Conservation (phyloP, 2,797 vertebrate species). For the Tenualosa thibaudeaui region DNA sequence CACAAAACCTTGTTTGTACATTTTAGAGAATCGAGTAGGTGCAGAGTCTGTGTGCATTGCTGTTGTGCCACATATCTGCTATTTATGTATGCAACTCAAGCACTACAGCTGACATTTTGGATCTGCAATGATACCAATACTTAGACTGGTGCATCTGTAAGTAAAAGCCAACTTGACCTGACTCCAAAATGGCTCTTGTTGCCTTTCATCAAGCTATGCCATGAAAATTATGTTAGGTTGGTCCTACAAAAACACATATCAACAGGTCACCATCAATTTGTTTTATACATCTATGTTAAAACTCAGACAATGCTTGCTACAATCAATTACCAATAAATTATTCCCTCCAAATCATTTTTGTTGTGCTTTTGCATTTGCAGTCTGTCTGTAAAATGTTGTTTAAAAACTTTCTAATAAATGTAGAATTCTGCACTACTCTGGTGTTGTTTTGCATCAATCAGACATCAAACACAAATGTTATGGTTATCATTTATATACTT, state of each 20-base stretch:
- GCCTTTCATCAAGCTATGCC: conserved; percentile 31
- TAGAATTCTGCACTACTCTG: conserved; percentile 69
- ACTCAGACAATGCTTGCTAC: background rate
- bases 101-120: conserved; percentile 48
- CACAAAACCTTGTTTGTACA: conserved; percentile 53
- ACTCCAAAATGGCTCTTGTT: conserved; percentile 50
- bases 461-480: background rate
- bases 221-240: background rate
- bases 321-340: conserved; percentile 28
- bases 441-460: conserved; percentile 29
- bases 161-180: conserved; percentile 19
- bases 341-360: conserved; percentile 56
- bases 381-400: conserved; percentile 61
- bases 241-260: background rate
- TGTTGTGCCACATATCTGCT: conserved; percentile 41
- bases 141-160: background rate
- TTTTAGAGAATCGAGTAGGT: conserved; percentile 60
- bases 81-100: conserved; percentile 27
- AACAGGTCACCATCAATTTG: background rate
- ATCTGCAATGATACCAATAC: conserved; percentile 39
- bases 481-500: background rate
- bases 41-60: conserved; percentile 57
- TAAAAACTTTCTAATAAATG: conserved; percentile 77
- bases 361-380: conserved; percentile 64
- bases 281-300: conserved; percentile 9